phyloP scores from a whole-genome alignment of 1,140 invertebrate genomes.

The Latrodectus geometricus region DNA sequence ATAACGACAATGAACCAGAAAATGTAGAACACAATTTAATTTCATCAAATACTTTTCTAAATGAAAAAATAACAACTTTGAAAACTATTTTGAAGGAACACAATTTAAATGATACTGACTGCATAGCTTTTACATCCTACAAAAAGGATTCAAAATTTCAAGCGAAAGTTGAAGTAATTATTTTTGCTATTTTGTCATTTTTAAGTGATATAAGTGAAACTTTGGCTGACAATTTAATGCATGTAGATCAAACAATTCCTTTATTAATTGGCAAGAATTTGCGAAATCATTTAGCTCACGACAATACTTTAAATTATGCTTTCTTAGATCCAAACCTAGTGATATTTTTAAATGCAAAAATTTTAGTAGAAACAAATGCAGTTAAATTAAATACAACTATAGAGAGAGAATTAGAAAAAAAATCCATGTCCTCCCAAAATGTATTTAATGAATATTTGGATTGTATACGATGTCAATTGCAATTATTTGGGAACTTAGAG shows the following conservation, averaged over 20 bases:
- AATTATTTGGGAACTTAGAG: conserved; percentile 27
- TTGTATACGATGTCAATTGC: not conserved
- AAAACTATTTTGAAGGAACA: not conserved
- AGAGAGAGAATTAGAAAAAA: not conserved
- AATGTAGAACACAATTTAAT: no score
- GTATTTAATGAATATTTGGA: not conserved
- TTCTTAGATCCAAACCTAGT: not conserved
- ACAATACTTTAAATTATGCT: conserved; percentile 1
- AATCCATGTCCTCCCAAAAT: not conserved
- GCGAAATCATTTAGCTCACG: conserved; percentile 29
- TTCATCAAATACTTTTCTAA: not conserved
- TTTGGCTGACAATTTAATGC: not conserved
- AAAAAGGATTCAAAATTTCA: conserved; percentile 18
- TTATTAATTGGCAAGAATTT: conserved; percentile 24
- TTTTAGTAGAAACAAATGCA: not conserved
- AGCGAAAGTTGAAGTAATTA: conserved; percentile 31
- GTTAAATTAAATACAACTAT: not conserved
- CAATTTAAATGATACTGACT: not conserved
- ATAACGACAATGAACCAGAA: no score
- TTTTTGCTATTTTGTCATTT: conserved; percentile 32
- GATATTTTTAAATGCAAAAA: not conserved
- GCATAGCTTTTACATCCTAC: not conserved
- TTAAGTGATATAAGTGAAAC: not conserved
- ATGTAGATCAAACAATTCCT: conserved; percentile 8
- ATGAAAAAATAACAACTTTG: not conserved